Conservation (phyloP, 2,113 vertebrate genomes). For the Merops nubicus region DNA sequence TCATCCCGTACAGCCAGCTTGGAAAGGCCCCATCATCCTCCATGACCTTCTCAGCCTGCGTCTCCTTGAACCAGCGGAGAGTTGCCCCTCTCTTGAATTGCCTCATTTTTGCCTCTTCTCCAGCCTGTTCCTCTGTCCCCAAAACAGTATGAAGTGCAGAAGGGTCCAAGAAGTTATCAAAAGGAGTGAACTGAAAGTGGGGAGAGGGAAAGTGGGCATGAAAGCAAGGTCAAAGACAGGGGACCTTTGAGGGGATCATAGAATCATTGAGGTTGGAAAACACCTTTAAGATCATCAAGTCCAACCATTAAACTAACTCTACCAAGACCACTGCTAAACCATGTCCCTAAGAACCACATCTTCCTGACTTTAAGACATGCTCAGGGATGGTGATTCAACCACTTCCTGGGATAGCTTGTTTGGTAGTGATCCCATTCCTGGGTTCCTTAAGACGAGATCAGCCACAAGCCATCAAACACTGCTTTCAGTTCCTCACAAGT, state of each 20-base stretch:
- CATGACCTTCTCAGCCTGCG: constrained; percentile 74
- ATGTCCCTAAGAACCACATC: no score
- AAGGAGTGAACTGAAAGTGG: constrained; percentile 71
- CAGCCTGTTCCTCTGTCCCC: background rate
- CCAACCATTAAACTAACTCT: no score
- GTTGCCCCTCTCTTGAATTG: constrained; percentile 72
- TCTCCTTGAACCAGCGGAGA: constrained; percentile 79
- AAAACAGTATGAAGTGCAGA: background rate
- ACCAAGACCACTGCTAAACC: no score
- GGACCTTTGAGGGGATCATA: background rate
- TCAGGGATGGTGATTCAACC: no score
- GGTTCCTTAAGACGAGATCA: background rate
- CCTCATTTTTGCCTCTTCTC: constrained; percentile 55
- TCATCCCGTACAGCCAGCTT: constrained; percentile 81
- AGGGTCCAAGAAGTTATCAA: constrained; percentile 72
- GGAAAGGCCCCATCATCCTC: constrained; percentile 74
- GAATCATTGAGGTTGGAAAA: no score
- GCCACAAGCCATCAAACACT: background rate
- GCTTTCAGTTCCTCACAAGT: background rate
- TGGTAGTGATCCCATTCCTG: background rate
- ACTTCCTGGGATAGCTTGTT: no score
- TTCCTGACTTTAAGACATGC: no score
- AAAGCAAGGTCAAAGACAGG: background rate
- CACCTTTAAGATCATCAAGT: no score
- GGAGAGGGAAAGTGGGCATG: background rate